These are phyloP conservation scores for Idaea straminata DNA, from an alignment of 2,888 invertebrate species.

Conservation along the genomic window DNA sequence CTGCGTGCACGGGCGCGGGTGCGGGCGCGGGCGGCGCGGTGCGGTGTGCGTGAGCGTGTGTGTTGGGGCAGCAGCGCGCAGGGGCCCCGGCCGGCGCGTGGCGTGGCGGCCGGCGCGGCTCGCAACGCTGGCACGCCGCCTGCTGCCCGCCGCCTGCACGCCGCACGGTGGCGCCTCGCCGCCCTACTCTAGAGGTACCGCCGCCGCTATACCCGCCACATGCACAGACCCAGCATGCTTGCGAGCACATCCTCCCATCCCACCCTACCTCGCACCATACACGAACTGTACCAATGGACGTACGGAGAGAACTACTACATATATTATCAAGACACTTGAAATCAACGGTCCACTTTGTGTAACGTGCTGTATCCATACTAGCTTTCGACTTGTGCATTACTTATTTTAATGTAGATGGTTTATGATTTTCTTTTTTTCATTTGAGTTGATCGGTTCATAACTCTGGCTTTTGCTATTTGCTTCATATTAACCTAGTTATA, in stretches of 20 bases:
- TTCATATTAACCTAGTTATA: conserved; percentile 21
- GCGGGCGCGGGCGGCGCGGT: conserved; percentile 32
- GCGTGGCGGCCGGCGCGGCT: conserved; percentile 71
- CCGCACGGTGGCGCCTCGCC: conserved; percentile 85
- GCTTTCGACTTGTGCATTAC: background rate
- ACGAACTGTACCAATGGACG: background rate
- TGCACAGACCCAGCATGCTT: too few relatives aligned
- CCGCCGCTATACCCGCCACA: conserved; percentile 22
- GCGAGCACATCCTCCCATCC: conserved; percentile 18
- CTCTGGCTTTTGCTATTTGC: conserved; percentile 34
- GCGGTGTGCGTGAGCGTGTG: conserved; percentile 64
- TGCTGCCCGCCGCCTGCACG: conserved; percentile 86
- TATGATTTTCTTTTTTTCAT: conserved; percentile 4
- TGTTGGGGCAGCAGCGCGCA: conserved; percentile 69
- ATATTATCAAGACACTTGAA: background rate
- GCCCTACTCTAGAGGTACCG: conserved; percentile 85
- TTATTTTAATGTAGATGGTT: conserved; percentile 3
- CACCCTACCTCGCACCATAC: conserved; percentile 15
- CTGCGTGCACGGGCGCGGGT: conserved; percentile 23
- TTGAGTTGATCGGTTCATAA: conserved; percentile 26
- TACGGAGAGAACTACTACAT: background rate
- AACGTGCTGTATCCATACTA: conserved; percentile 1
- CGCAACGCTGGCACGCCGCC: conserved; percentile 75
- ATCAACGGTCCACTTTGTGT: background rate
- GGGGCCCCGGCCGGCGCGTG: conserved; percentile 49